These are phyloP conservation scores for Resseliella maxima DNA, from an alignment of 2,888 invertebrate species.

Conservation along the genomic window DNA sequence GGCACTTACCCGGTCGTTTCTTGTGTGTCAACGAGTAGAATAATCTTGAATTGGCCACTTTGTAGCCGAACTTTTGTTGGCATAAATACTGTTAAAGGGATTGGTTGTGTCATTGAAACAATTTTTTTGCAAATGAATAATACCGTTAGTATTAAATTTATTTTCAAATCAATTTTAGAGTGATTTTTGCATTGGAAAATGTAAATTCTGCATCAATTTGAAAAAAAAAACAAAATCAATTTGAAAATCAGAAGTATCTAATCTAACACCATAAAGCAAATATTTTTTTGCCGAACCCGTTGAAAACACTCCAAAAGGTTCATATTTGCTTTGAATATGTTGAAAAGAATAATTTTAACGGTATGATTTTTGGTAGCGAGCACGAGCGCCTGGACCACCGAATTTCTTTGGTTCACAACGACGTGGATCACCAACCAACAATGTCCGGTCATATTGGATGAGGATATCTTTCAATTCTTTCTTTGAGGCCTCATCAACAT, in stretches of 20 bases:
- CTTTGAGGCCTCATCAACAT: constrained; percentile 99
- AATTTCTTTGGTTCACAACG: constrained; percentile 99
- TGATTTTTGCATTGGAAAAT: no score
- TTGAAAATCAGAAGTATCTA: no score
- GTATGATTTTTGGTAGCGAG: constrained; percentile 99
- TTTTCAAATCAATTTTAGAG: no score
- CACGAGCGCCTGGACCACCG: constrained; percentile 99
- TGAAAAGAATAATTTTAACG: constrained; percentile 78
- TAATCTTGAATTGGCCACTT: constrained; percentile 70
- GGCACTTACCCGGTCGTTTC: constrained; percentile 80
- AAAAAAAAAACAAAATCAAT: no score
- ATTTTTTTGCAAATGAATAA: no score
- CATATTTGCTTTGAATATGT: constrained; percentile 23
- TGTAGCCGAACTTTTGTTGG: constrained; percentile 60
- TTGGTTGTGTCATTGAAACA: neutral
- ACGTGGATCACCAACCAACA: constrained; percentile 98
- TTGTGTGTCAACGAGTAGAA: constrained; percentile 85
- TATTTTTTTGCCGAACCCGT: no score
- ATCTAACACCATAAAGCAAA: no score
- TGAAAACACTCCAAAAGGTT: no score
- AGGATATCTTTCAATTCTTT: constrained; percentile 99
- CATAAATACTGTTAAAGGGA: constrained; percentile 62
- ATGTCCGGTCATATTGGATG: constrained; percentile 96
- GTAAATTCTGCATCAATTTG: no score
- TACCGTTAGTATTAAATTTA: no score